phyloP scores from a whole-genome alignment of 1,140 invertebrate genomes.

The Dendroctonus valens region DNA sequence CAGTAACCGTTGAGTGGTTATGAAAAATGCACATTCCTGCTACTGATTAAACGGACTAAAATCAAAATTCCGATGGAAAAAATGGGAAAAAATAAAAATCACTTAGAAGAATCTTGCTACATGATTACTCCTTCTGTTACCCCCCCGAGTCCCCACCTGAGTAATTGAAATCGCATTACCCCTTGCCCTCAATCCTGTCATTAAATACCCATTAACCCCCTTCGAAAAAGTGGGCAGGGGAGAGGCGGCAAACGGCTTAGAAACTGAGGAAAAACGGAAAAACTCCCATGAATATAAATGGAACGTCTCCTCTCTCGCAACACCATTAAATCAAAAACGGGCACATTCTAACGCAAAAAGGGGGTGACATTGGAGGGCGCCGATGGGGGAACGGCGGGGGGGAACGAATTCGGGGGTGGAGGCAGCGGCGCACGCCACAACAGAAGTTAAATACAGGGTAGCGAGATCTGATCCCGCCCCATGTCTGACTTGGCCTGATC shows the following conservation, averaged over 20 bases:
- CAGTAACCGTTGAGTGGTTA: too few relatives aligned
- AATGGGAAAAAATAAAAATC: constrained; percentile 1
- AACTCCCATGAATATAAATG: constrained; percentile 26
- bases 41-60: not conserved
- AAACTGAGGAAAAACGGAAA: constrained; percentile 1
- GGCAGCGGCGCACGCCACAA: constrained; percentile 41
- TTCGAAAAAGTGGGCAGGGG: too few relatives aligned
- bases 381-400: constrained; percentile 23
- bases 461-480: constrained; percentile 50
- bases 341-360: constrained; percentile 28
- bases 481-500: constrained; percentile 34
- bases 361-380: constrained; percentile 4
- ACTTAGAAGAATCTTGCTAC: not conserved
- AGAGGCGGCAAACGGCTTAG: not conserved
- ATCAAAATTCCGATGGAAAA: too few relatives aligned
- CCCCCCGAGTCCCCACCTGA: too few relatives aligned
- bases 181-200: too few relatives aligned
- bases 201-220: not conserved
- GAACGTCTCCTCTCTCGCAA: constrained; percentile 4
- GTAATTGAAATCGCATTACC: too few relatives aligned
- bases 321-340: constrained; percentile 28
- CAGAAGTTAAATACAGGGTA: constrained; percentile 51
- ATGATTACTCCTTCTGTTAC: not conserved
- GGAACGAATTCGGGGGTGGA: constrained; percentile 17
- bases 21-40: too few relatives aligned